Base-by-base conservation (phyloP, 2,888 invertebrate species). In the Diogma glabrata region DNA sequence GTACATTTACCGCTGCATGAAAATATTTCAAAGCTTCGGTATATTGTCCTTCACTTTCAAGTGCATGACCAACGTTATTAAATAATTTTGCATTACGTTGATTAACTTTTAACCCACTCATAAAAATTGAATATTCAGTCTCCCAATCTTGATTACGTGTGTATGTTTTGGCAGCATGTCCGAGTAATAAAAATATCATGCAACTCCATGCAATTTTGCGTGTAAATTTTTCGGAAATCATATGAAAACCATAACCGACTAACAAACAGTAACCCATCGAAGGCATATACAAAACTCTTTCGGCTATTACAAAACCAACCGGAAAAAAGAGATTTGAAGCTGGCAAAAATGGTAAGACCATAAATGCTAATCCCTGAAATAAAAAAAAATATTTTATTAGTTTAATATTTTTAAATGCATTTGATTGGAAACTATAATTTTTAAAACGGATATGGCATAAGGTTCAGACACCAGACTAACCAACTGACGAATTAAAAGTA, bases 241-340 rank as follows among this genome's bases (percentile, higher is more conserved):
- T 71, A 56, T 81, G 76, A 82, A 82, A 91, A 28, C 92, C 92
- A 62, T 89, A 89, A 3, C 90, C 92, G 3, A 94, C 79, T 19
- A 96, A 75, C 68, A 96, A 79, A 64, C 94, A 95, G 75, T 90
- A 94, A 49, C 96, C 96, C 93, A 96, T 94, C 12, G 94, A 94
- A 1, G 96, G 96, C 75, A 93, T 91, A 71, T 96, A 96, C 4
- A 96, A 77, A 45, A 96, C 87, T 58, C 95, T 75, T 72, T 96
- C 96, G 2, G 96, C 96, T 24, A 96, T 86, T 55, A 96, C 96
- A 70, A 96, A 96, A 2, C 96, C 96, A 49, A 96, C 96, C 1
- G 95, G 93, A 72, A 96, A 96, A 74, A 96, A 95, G 19, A 48
- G 33, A 75, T 96, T 96, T 49, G 94, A 94, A 1, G 96, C 95